Evolutionary conservation across 2,888 invertebrate genomes (phyloP).

Genomic region (Latrodectus hesperus): DNA sequence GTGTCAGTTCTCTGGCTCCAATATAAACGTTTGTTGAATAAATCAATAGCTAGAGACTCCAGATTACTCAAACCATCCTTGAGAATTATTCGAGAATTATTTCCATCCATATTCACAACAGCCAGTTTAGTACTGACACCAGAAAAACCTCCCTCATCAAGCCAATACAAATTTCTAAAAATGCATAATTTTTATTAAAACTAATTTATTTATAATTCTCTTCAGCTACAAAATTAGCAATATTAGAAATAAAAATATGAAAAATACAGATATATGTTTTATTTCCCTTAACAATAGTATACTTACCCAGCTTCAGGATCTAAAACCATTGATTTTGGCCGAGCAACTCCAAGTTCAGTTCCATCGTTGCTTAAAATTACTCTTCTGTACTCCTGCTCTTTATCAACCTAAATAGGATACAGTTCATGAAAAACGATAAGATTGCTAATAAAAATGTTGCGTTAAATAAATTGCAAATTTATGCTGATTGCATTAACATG

Average conservation of each 20-base stretch:
- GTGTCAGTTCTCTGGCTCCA: constrained; percentile 80
- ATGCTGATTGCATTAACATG: too few species aligned
- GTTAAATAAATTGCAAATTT: too few species aligned
- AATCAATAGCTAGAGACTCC: constrained; percentile 88
- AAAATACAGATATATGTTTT: background rate
- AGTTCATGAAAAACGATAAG: background rate
- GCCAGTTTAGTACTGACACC: constrained; percentile 91
- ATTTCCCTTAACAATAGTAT: background rate
- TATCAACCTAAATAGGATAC: constrained; percentile 80
- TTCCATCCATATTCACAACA: constrained; percentile 92
- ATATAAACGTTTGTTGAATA: constrained; percentile 86
- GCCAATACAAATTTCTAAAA: constrained; percentile 90
- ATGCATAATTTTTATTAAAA: background rate
- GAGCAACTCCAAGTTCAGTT: constrained; percentile 87
- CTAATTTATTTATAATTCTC: background rate
- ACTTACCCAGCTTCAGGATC: constrained; percentile 92
- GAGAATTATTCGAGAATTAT: constrained; percentile 83
- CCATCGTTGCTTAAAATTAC: constrained; percentile 93
- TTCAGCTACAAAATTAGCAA: background rate
- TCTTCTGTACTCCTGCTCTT: constrained; percentile 87
- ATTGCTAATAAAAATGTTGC: too few species aligned
- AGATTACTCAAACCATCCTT: constrained; percentile 81
- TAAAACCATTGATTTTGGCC: constrained; percentile 89
- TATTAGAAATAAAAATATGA: background rate
- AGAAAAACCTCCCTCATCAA: constrained; percentile 90